Conservation (phyloP, 2,113 vertebrate genomes). For the Zapus hudsonius region DNA sequence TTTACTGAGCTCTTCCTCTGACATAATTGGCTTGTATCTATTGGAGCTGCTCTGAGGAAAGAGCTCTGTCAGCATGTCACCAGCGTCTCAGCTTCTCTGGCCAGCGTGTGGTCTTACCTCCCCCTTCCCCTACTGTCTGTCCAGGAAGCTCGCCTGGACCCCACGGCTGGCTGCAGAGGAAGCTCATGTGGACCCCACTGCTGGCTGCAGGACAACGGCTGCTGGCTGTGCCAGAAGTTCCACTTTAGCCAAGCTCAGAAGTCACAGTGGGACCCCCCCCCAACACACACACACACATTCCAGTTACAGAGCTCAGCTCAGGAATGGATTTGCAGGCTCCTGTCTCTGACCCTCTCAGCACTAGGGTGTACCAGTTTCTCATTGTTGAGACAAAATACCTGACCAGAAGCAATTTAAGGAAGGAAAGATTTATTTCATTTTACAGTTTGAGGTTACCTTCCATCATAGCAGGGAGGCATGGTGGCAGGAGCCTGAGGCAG, state of each 20-base stretch:
- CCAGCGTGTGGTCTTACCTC: neutral
- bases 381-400: too few relatives aligned
- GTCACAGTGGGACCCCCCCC: neutral
- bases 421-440: too few relatives aligned
- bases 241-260: neutral
- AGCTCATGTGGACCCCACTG: neutral
- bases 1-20: neutral
- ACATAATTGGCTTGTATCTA: neutral
- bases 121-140: neutral
- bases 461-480: too few relatives aligned
- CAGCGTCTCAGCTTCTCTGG: neutral
- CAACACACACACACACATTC: too few relatives aligned
- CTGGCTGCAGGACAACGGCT: too few relatives aligned
- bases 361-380: too few relatives aligned
- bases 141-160: neutral
- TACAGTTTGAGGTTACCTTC: too few relatives aligned
- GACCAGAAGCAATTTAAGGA: too few relatives aligned
- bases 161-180: too few relatives aligned
- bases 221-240: neutral
- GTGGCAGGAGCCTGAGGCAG: too few relatives aligned
- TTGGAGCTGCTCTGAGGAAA: neutral
- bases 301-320: neutral
- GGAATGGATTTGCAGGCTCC: neutral
- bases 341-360: neutral
- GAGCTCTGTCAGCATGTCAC: neutral